Conservation (phyloP, 64 coral and sea anemone species). For the Dendronephthya gigantea region DNA sequence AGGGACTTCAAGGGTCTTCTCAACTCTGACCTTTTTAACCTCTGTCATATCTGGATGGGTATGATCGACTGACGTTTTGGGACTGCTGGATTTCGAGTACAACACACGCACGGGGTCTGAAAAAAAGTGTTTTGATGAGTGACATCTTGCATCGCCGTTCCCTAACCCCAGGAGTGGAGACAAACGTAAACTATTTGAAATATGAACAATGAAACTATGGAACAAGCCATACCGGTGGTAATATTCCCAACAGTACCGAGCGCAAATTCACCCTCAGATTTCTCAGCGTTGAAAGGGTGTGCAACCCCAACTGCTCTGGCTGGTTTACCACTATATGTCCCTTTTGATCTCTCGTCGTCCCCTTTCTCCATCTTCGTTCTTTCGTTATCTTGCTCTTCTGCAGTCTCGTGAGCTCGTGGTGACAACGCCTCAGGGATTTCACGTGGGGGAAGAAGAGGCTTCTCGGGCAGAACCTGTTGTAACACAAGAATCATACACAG, state of each 20-base stretch:
- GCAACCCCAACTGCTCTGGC: background rate
- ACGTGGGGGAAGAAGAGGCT: background rate
- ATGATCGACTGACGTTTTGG: background rate
- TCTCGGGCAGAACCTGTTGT: background rate
- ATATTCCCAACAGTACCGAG: background rate
- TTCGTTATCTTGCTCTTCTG: background rate
- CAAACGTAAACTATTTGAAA: no score
- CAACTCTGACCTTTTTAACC: constrained; percentile 3
- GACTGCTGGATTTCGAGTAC: constrained; percentile 8
- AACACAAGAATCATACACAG: background rate
- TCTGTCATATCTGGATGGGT: background rate
- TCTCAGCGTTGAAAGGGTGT: background rate
- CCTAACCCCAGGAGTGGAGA: no score
- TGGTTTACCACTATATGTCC: background rate
- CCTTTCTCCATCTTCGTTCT: background rate
- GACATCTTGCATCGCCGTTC: background rate
- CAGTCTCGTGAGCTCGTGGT: background rate
- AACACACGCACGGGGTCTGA: background rate
- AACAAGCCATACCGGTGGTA: background rate
- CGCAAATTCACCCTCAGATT: background rate
- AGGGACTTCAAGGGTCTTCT: constrained; percentile 2
- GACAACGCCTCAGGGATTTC: background rate
- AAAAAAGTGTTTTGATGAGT: background rate
- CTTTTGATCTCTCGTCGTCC: background rate
- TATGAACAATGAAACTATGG: no score